Percentiles rank a stretch among this genome's conserved stretches.
Conservation (phyloP, 64 coral and sea anemone species). For the Stichodactyla mertensii region DNA sequence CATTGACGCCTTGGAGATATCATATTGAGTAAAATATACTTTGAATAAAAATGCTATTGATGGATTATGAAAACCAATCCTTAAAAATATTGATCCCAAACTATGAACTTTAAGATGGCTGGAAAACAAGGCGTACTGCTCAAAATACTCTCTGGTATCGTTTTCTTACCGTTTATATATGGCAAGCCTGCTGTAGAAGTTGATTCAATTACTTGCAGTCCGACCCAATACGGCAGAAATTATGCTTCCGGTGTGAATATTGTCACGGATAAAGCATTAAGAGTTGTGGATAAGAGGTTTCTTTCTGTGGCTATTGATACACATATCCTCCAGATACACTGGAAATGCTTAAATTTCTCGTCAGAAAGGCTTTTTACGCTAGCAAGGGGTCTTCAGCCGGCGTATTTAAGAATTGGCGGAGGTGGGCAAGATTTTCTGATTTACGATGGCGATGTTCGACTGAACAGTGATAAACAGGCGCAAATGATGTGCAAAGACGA, state of each 20-base stretch:
- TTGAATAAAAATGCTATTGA: neutral
- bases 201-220: neutral
- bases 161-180: neutral
- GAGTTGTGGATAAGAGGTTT: slow-evolving; percentile 36
- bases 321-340: slow-evolving; percentile 14
- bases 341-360: slow-evolving; percentile 30
- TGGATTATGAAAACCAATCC: neutral
- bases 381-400: slow-evolving; percentile 56
- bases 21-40: neutral
- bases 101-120: neutral
- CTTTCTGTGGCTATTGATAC: slow-evolving; percentile 51
- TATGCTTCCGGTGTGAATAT: slow-evolving; percentile 18
- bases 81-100: neutral
- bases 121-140: neutral
- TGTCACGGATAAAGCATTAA: slow-evolving; percentile 16
- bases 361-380: slow-evolving; percentile 49
- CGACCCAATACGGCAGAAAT: neutral
- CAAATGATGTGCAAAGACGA: neutral
- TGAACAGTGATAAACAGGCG: neutral
- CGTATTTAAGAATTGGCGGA: slow-evolving; percentile 73
- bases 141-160: neutral
- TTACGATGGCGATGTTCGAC: slow-evolving; percentile 7
- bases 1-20: neutral
- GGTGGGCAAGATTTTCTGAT: slow-evolving; percentile 69
- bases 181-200: neutral